phyloP scores from a whole-genome alignment of 1,140 invertebrate species.

The Akabosia matsudoensis region DNA sequence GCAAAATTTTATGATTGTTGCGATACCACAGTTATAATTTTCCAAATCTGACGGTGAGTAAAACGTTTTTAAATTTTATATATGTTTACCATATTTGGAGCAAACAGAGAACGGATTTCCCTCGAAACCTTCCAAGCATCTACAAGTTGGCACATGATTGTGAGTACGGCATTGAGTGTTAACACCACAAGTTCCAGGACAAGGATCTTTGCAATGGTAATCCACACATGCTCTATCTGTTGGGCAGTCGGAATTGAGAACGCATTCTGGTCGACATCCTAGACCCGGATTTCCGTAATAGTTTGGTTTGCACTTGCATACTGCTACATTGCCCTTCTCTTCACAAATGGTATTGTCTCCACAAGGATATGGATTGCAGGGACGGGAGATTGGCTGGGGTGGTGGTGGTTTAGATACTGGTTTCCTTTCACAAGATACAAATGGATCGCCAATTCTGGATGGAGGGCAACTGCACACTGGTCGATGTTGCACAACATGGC shows the following conservation, averaged over 20 bases:
- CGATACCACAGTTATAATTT: not conserved
- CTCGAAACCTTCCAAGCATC: conserved; percentile 62
- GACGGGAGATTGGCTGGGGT: conserved; percentile 47
- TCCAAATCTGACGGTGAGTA: not conserved
- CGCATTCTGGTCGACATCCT: conserved; percentile 75
- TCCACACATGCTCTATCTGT: conserved; percentile 62
- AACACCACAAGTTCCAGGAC: conserved; percentile 49
- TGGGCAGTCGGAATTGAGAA: conserved; percentile 57
- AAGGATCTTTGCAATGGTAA: conserved; percentile 59
- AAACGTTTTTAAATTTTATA: no score
- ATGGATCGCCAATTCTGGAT: conserved; percentile 48
- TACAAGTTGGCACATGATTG: conserved; percentile 72
- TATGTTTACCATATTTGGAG: conserved; percentile 50
- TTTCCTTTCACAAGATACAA: conserved; percentile 47
- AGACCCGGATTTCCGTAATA: conserved; percentile 71
- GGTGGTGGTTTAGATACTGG: conserved; percentile 55
- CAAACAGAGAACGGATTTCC: conserved; percentile 41
- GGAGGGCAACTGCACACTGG: conserved; percentile 49
- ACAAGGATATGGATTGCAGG: conserved; percentile 79
- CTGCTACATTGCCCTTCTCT: conserved; percentile 43
- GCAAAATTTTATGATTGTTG: not conserved
- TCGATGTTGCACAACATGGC: conserved; percentile 43
- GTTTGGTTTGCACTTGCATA: conserved; percentile 33
- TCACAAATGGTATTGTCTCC: conserved; percentile 52
- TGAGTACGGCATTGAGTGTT: conserved; percentile 57